Base-by-base conservation (phyloP, 2,113 vertebrate species). In the Ploceus nigricollis region DNA sequence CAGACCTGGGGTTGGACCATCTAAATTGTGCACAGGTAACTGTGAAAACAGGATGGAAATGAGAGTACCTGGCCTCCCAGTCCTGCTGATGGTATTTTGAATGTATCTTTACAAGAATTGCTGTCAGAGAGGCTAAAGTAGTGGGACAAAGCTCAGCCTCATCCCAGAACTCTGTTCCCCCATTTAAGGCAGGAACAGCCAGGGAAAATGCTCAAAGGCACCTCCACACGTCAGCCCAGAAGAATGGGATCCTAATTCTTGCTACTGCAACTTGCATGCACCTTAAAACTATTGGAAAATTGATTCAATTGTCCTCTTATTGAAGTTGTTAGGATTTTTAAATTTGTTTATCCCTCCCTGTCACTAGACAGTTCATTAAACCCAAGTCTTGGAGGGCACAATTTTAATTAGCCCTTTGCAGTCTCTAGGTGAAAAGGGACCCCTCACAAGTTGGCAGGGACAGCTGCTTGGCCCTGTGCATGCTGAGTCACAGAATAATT, bases 351-450 rank as follows among this genome's bases (percentile, higher is more conserved):
- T 78, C 45, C 31, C 24, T 93, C 44, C 28, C 7, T 45, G 20
- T 53, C 60, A 87, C 66, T 93, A 71, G 93, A 84, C 31, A 91
- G 27, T 24, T 95, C 72, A 65, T 92, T 95, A 91, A 94, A 85
- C 35, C 20, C 31, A 68, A 23, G 37, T 44, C 58, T 61, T 87
- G 22, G 25, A 94, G 40, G 40, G 58, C 58, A 91, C 44, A 65
- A 47, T 89, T 97, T 96, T 93, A 89, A 96, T 97, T 78, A 95
- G 77, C 35, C 86, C 24, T 73, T 66, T 37, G 66, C 28, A 30
- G 10, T 70, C 72, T 84, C 53, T 53, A 25, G 71, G 65, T 77
- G 56, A 89, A 90, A 91, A 91, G 22, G 19, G 15, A 63, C 35
- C 39, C 27, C 57, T 68, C 68, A 28, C 63, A 93, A 84, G 44